These are phyloP conservation scores for Microtus oregoni DNA, from an alignment of 2,113 vertebrate genomes.

Conservation along the genomic window DNA sequence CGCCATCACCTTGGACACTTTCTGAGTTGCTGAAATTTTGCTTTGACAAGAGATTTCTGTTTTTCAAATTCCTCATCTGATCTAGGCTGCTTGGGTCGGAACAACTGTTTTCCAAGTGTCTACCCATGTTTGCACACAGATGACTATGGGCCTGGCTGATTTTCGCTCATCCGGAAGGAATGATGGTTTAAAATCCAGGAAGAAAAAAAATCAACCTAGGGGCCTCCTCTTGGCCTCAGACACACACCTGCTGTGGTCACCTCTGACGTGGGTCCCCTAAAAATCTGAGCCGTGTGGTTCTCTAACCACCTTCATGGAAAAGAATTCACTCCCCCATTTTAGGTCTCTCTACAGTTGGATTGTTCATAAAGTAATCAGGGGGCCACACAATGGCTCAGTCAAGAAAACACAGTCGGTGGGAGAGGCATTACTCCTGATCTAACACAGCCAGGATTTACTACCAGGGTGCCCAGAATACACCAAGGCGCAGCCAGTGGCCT, in stretches of 20 bases:
- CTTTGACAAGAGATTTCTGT: background rate
- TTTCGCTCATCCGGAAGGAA: background rate
- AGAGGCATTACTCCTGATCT: background rate
- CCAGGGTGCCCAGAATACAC: background rate
- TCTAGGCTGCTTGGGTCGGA: background rate
- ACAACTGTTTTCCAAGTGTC: background rate
- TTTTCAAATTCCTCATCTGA: background rate
- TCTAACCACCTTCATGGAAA: background rate
- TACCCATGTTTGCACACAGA: background rate
- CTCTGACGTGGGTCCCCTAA: background rate
- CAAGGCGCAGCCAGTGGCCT: background rate
- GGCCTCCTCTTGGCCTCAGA: background rate
- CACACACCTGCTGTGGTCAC: background rate
- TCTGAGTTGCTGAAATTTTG: slow-evolving; percentile 25
- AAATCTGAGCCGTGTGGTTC: background rate
- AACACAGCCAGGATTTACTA: background rate
- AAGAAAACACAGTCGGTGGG: background rate
- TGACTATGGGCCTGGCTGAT: background rate
- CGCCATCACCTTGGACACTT: background rate
- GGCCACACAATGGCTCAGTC: background rate
- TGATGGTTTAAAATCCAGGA: background rate
- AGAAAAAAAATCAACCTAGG: background rate
- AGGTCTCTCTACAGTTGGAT: background rate
- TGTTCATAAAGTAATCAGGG: background rate
- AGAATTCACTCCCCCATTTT: background rate